Base-by-base conservation (phyloP, 2,888 invertebrate genomes). In the Drosophila cracens region DNA sequence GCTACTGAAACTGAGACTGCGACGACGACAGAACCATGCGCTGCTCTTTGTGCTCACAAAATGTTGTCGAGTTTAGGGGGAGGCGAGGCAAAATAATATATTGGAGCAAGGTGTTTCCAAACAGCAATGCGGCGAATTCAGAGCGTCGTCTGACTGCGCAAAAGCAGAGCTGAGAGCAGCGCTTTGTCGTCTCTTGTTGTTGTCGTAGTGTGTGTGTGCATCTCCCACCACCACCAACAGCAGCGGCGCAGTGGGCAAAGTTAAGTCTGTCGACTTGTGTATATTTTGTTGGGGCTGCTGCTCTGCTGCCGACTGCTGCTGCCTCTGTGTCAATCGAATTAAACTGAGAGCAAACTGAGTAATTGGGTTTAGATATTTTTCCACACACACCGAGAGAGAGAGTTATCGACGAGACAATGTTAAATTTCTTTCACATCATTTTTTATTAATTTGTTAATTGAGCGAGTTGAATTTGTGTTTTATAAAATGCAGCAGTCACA, bases 291-390 rank as follows among this genome's bases (percentile, higher is more conserved):
- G 70, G 75, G 75, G 76, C 78, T 78, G 78, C 67, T 71, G 56
- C 59, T 73, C 67, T 75, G 71, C 72, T 62, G 79, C 79, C 73
- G 18, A 38, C 27, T 78, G 76, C 82, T 56, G 54, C 27, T 78
- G 77, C 82, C 85, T 79, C 81, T 84, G 84, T 81, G 84, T 84
- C 85, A 90, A 82, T 87, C 83, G 83, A 89, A 89, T 89, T 85
- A 85, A 83, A 88, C 81, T 85, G 89, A 89, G 83, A 88, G 89
- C 81, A 83, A 84, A 81, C 81, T 86, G 86, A 89, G 84, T 82
- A 91, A 91, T 88, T 91, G 85, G 90, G 90, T 89, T 91, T 91
- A 90, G 90, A 91, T 89, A 90, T 83, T 90, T 91, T 91, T 90
- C 80, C 61, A 77, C 77, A 85, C 87, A 87, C 89, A 85, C 79